Base-by-base conservation (phyloP, 1,140 invertebrate genomes). In the Penaeus indicus region DNA sequence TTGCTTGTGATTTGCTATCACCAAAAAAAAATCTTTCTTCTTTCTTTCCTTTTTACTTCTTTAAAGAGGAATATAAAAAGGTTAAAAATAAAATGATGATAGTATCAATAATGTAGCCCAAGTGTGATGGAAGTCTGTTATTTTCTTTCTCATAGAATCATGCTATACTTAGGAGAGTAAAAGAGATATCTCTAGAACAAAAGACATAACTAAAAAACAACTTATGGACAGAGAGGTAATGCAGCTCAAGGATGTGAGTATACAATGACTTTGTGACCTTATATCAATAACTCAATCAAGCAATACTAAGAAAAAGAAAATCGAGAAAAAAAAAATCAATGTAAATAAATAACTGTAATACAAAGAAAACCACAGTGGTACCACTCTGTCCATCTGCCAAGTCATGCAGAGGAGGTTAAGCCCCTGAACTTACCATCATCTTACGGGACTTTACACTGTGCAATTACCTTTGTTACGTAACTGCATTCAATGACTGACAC, bases 221-320 rank as follows among this genome's bases (percentile, higher is more conserved):
- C 61, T 78, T 63, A 79, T 86, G 84, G 84, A 86, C 84, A 86
- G 84, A 86, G 84, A 86, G 84, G 84, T 86, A 86, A 79, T 63
- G 22, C 38, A 54, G 60, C 19, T 77, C 16, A 27, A 62, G 75
- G 84, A 86, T 86, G 47, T 54, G 54, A 54, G 54, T 54, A 54
- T 54, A 54, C 54, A 54, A 54, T 54, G 54, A 54, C 54, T 54
- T 54, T 54, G 54, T 54, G 79, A 47, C 61, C 62, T n/a, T n/a
- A 32, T 27, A 61, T 32, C 72, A 27, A 80, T n/a, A 27, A 54
- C 38, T 80, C 47, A 80, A 60, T 80, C 22, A n/a, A 19, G 54
- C 47, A 80, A 80, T 80, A 60, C 47, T 80, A 22, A 80, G 25
- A 60, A 60, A 80, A 80, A 27, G n/a, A 80, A 80, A 80, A 60